Evolutionary conservation across 92 coral and sea anemone species (phyloP).

Genomic region (Metridium senile): DNA sequence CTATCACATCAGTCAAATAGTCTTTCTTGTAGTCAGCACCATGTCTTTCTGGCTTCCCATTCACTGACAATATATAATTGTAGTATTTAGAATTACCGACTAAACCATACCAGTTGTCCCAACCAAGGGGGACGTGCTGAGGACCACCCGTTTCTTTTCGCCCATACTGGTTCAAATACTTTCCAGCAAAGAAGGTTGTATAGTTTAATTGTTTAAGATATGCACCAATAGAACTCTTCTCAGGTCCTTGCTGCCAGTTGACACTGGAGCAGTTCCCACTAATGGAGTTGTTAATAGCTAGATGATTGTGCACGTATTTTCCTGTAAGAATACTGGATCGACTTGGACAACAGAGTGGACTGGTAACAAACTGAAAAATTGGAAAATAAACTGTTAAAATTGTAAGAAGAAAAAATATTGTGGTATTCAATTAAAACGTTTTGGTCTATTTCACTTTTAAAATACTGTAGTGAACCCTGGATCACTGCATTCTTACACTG

Average conservation of each 20-base stretch:
- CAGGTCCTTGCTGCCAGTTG: slow-evolving; percentile 80
- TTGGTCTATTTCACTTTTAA: too few relatives aligned
- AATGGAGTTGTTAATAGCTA: slow-evolving; percentile 69
- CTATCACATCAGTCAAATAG: slow-evolving; percentile 77
- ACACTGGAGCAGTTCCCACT: slow-evolving; percentile 73
- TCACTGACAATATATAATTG: slow-evolving; percentile 72
- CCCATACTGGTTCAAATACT: slow-evolving; percentile 80
- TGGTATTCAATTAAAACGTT: neutral
- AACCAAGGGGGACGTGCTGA: slow-evolving; percentile 83
- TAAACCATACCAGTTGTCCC: slow-evolving; percentile 83
- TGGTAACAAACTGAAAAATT: slow-evolving; percentile 68
- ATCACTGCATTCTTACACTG: too few relatives aligned
- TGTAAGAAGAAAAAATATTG: neutral
- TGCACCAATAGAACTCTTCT: slow-evolving; percentile 64
- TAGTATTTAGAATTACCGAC: slow-evolving; percentile 85
- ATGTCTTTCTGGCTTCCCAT: slow-evolving; percentile 78
- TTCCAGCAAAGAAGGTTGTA: slow-evolving; percentile 78
- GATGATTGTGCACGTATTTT: slow-evolving; percentile 74
- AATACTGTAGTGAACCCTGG: too few relatives aligned
- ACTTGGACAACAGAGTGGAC: slow-evolving; percentile 86
- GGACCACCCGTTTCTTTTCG: slow-evolving; percentile 60
- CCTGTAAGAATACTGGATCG: slow-evolving; percentile 87
- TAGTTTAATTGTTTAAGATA: slow-evolving; percentile 59
- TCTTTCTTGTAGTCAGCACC: slow-evolving; percentile 55
- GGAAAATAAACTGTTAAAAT: too few relatives aligned